A percentile compares a stretch with the other conserved stretches of the same genome.
Evolutionary conservation across 37 sponge, comb jelly and placozoan species (phyloP).

Genomic region (Aphrocallistes beatrix): DNA sequence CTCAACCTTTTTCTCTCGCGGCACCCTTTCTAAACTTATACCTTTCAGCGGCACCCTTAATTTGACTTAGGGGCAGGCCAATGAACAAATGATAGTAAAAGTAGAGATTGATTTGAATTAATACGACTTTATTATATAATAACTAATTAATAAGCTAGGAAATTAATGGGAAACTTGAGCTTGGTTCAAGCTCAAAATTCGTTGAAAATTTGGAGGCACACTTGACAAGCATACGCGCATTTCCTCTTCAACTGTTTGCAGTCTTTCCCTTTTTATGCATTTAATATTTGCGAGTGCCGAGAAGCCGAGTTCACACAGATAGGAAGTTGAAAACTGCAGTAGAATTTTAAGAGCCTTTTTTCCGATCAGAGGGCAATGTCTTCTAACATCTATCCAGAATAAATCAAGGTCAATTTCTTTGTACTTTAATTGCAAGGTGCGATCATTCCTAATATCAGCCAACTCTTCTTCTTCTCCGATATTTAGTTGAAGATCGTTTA

Average conservation of each 20-base stretch:
- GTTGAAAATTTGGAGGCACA: neutral
- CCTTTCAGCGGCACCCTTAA: no score
- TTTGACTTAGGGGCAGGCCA: no score
- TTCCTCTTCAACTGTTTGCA: conserved; percentile 7
- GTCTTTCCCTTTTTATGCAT: neutral
- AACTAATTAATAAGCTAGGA: no score
- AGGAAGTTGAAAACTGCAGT: neutral
- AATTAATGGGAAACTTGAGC: neutral
- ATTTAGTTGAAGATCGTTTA: neutral
- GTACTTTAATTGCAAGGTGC: neutral
- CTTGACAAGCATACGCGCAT: neutral
- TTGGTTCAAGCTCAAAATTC: neutral
- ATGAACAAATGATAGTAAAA: no score
- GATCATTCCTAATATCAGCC: neutral
- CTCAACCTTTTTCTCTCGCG: no score
- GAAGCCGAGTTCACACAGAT: neutral
- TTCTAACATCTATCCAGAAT: neutral
- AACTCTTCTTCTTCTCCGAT: conserved; percentile 13
- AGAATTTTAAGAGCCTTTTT: neutral
- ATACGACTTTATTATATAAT: no score
- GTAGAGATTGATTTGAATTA: no score
- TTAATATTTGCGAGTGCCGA: neutral
- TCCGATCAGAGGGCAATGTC: neutral
- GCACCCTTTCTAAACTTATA: no score
- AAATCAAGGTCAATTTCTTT: neutral